Base-by-base conservation (phyloP, 1,140 invertebrate species). In the Rhopalosiphum maidis region DNA sequence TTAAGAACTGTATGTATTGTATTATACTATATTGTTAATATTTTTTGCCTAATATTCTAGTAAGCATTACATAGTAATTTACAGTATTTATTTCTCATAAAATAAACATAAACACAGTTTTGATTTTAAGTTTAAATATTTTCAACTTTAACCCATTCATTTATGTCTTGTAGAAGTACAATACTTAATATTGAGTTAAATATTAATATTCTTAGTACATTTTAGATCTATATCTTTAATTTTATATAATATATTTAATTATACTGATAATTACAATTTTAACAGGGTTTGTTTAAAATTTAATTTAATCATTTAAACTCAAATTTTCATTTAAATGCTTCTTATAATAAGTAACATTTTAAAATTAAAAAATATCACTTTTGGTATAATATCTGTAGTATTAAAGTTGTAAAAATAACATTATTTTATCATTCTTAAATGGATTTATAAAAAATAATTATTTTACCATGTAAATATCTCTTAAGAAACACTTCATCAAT, bases 401-500 rank as follows among this genome's bases (percentile, higher is more conserved):
- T 30, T 30, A 60, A 30, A 60, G 55, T 60, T 11, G 9, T 30
- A 11, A 60, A 60, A n/a, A 68, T 60, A 60, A n/a, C 60, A 68
- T 60, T 60, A 5, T 35, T 77, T 77, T 1, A n/a, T 77, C n/a
- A n/a, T 68, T 68, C 4, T n/a, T 3, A 68, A 60, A 60, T 30
- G 25, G 55, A 11, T 68, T n/a, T 15, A n/a, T n/a, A 68, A n/a
- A 68, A 1, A 77, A 77, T 77, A 77, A 77, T 9, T 0, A 51
- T 77, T 23, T 93, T 93, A 93, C 91, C 91, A 93, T 54, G 11
- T 43, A 93, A 6, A 93, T 8, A 55, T 93, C 82, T 86, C 91
- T 93, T 11, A 93, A 54, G 22, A 86, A 86, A 55, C 91, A 93
- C 54, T 93, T 93, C 91, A 93, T 93, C 25, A 86, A 93, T 55